Percentiles rank a stretch among this genome's conserved stretches.
Evolutionary conservation across 2,113 vertebrate genomes (phyloP).

Genomic region (Pituophis catenifer): DNA sequence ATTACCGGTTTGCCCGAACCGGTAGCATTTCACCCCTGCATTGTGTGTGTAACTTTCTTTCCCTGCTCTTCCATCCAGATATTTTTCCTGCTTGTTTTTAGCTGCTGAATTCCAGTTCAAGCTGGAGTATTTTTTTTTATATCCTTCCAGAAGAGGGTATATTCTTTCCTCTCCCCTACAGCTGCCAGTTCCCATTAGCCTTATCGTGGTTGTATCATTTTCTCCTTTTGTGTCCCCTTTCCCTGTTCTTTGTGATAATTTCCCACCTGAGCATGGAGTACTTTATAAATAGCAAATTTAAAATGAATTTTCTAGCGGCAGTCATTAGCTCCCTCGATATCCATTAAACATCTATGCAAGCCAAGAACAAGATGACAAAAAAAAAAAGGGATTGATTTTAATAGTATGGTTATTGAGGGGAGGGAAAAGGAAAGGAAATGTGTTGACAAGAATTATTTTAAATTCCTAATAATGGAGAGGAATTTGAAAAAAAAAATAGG

Average conservation of each 20-base stretch:
- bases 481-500: constrained; percentile 54
- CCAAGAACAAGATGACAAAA: constrained; percentile 78
- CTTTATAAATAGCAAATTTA: constrained; percentile 85
- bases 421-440: constrained; percentile 68
- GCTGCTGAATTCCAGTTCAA: background rate
- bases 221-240: constrained; percentile 36
- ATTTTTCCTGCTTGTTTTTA: background rate
- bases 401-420: constrained; percentile 70
- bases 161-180: background rate
- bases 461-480: constrained; percentile 30
- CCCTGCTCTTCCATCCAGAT: background rate
- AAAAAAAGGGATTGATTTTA: constrained; percentile 81
- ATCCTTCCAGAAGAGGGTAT: background rate
- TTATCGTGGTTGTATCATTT: constrained; percentile 17
- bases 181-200: constrained; percentile 16
- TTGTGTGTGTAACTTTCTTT: background rate
- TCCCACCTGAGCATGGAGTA: constrained; percentile 79
- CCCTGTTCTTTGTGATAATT: constrained; percentile 75
- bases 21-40: background rate
- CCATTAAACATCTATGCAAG: constrained; percentile 80
- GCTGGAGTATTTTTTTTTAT: background rate
- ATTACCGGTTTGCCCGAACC: too few species aligned
- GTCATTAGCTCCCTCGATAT: constrained; percentile 82
- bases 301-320: constrained; percentile 82
- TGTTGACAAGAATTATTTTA: constrained; percentile 69